Percentiles rank a stretch among this genome's conserved stretches.
Conservation (phyloP, 2,888 invertebrate genomes). For the Drosophila birchii region DNA sequence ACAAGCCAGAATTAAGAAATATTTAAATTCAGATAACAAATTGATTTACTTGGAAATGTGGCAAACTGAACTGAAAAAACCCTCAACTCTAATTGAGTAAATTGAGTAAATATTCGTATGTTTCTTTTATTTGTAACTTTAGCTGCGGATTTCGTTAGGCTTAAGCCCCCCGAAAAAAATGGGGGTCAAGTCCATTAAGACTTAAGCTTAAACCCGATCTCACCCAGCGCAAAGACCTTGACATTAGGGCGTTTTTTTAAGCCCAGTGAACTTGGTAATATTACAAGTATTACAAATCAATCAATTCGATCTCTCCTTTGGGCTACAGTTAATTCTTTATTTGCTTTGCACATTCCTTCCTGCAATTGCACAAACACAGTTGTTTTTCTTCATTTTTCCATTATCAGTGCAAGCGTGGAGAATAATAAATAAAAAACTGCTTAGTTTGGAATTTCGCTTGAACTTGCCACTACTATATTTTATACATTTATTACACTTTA, state of each 20-base stretch:
- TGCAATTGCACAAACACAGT: conserved; percentile 23
- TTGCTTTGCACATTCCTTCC: conserved; percentile 25
- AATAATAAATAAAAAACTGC: conserved; percentile 18
- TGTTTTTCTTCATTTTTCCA: conserved; percentile 3
- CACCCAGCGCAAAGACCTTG: conserved; percentile 51
- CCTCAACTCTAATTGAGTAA: conserved; percentile 26
- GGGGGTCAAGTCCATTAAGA: conserved; percentile 54
- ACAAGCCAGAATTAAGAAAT: not conserved
- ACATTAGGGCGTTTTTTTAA: conserved; percentile 56
- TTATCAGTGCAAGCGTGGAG: conserved; percentile 10
- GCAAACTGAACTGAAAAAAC: conserved; percentile 14
- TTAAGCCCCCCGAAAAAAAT: conserved; percentile 24
- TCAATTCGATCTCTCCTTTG: conserved; percentile 41
- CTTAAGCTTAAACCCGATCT: conserved; percentile 34
- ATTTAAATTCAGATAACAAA: not conserved
- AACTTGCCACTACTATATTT: conserved; percentile 15
- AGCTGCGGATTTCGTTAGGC: conserved; percentile 37
- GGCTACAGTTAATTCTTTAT: conserved; percentile 14
- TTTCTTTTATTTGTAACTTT: conserved; percentile 20
- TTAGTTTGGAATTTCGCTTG: conserved; percentile 28
- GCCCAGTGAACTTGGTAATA: conserved; percentile 28
- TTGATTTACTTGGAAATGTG: conserved; percentile 3
- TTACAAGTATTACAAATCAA: conserved; percentile 48
- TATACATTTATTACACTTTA: conserved; percentile 2
- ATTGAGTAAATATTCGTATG: conserved; percentile 21